Evolutionary conservation across 2,797 vertebrate species (phyloP).

Genomic region (Apogon talboti): DNA sequence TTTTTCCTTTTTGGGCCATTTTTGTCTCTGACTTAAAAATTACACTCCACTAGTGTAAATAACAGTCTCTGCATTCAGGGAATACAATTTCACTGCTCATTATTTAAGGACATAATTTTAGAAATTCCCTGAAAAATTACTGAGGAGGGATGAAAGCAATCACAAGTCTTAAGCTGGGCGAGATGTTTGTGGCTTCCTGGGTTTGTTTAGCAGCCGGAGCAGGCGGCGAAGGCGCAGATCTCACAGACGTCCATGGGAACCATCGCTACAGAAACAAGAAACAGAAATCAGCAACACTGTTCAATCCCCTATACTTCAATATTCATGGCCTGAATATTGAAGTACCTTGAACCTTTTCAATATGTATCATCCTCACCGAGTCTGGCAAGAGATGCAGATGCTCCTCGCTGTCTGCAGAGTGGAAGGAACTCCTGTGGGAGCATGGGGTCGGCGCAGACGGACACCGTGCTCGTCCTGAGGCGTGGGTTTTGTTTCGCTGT

Average conservation of each 20-base stretch:
- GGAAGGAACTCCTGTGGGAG: constrained; percentile 82
- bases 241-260: constrained; percentile 82
- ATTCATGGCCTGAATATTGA: background rate
- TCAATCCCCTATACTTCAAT: background rate
- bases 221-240: constrained; percentile 85
- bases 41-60: background rate
- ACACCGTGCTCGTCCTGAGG: constrained; percentile 49
- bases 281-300: constrained; percentile 12
- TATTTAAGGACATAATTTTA: background rate
- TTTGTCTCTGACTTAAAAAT: constrained; percentile 12
- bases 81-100: constrained; percentile 6
- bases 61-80: constrained; percentile 10
- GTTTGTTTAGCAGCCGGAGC: constrained; percentile 80
- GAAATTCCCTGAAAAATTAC: constrained; percentile 19
- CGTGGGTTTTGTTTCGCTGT: constrained; percentile 63
- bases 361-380: constrained; percentile 70
- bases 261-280: constrained; percentile 56
- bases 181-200: constrained; percentile 14
- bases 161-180: constrained; percentile 35
- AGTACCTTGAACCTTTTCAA: background rate
- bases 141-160: constrained; percentile 30
- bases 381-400: constrained; percentile 71
- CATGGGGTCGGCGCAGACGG: constrained; percentile 77
- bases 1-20: constrained; percentile 5
- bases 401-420: constrained; percentile 76